Evolutionary conservation across 2,888 invertebrate genomes (phyloP).

Genomic region (Drosophila kuntzei): DNA sequence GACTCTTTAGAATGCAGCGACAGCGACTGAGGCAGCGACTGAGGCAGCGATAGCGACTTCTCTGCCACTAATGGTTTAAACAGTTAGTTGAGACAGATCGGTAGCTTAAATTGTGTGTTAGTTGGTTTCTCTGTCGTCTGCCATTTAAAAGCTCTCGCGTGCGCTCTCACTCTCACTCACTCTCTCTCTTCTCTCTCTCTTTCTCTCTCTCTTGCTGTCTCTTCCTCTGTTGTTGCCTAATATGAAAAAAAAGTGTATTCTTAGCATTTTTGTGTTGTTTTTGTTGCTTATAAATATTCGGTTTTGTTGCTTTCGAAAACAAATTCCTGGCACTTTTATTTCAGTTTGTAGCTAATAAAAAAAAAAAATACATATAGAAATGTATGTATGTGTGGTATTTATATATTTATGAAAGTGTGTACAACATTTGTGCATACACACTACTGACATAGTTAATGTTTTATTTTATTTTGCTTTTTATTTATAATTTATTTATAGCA

Average conservation of each 20-base stretch:
- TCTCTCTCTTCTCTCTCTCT: slow-evolving; percentile 16
- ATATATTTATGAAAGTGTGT: slow-evolving; percentile 50
- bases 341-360: slow-evolving; percentile 46
- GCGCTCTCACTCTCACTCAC: slow-evolving; percentile 40
- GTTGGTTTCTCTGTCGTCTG: slow-evolving; percentile 39
- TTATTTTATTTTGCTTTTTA: slow-evolving; percentile 27
- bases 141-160: slow-evolving; percentile 35
- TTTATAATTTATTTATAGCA: slow-evolving; percentile 38
- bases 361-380: slow-evolving; percentile 14
- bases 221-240: slow-evolving; percentile 47
- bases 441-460: slow-evolving; percentile 72
- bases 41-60: not conserved
- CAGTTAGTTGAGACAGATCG: slow-evolving; percentile 45
- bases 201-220: not conserved
- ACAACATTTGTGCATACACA: slow-evolving; percentile 74
- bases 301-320: slow-evolving; percentile 49
- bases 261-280: slow-evolving; percentile 44
- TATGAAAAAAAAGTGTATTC: slow-evolving; percentile 63
- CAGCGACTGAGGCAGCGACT: not conserved
- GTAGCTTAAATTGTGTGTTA: slow-evolving; percentile 57
- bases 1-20: slow-evolving; percentile 56
- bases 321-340: slow-evolving; percentile 63
- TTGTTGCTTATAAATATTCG: slow-evolving; percentile 39
- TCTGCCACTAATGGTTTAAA: slow-evolving; percentile 27
- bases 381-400: slow-evolving; percentile 8